Evolutionary conservation across 2,797 vertebrate genomes (phyloP), one percentile per base, ranked within the genome.

Genomic region (Helarctos malayanus): DNA sequence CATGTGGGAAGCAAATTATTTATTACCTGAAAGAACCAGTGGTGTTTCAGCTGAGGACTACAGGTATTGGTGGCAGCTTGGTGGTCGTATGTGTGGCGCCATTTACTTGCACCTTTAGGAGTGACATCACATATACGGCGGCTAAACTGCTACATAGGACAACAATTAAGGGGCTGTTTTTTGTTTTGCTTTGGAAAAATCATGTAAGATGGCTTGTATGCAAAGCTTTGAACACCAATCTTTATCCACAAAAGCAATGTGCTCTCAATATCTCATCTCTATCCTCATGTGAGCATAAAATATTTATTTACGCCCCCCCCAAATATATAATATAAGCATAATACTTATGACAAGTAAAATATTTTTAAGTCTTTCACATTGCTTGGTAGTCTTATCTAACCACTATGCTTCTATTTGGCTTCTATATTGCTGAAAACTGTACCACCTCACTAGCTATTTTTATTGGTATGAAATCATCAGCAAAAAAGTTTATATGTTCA

Each of bases 61-160:
- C 88, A 32, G 41, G 38, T 61, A 56, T 35, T 41, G 4, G 99
- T 99, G 99, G 99, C 99, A 99, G 99, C 99, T 99, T 99, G 99
- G 99, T 99, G 99, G 99, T 99, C 99, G 99, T 99, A 99, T 99
- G 99, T 99, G 99, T 99, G 99, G 99, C 98, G 99, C 99, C 99
- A 99, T 99, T 99, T 99, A 99, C 99, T 99, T 99, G 99, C 99
- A 98, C 99, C 99, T 99, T 99, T 99, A 98, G 99, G 99, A 99
- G 99, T 99, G 99, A 99, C 99, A 99, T 99, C 99, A 99, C 99
- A 99, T 99, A 99, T 99, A 99, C 99, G 99, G 99, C 99, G 99
- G 99, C 99, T 99, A 99, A 99, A 99, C 99, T 99, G 99, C 99
- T 99, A 99, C 99, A 99, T 98, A 98, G 98, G 98, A 99, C 99